Evolutionary conservation across 2,797 vertebrate species (phyloP).

Genomic region (Malurus splendens): DNA sequence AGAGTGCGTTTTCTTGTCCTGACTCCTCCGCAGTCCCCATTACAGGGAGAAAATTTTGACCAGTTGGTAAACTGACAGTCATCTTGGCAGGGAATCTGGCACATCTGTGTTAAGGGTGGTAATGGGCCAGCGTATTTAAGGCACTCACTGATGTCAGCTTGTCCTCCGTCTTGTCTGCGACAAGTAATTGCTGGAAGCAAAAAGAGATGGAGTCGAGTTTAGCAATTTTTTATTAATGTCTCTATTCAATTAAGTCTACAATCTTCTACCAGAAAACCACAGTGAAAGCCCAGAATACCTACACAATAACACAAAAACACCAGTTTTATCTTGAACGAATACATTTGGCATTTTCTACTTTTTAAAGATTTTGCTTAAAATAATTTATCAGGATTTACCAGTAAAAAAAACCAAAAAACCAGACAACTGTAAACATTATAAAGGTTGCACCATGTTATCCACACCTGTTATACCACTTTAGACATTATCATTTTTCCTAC

Average conservation of each 20-base stretch:
- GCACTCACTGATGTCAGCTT: constrained; percentile 85
- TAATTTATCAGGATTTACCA: background rate
- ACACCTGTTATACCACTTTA: background rate
- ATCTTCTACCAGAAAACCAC: background rate
- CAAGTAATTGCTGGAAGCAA: constrained; percentile 89
- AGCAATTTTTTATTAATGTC: background rate
- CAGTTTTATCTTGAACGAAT: background rate
- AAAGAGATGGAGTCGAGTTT: background rate
- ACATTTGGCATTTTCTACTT: background rate
- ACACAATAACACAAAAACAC: background rate
- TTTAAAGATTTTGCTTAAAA: background rate
- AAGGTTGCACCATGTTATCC: background rate
- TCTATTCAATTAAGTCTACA: background rate
- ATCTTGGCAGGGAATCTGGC: constrained; percentile 95
- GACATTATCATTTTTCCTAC: background rate
- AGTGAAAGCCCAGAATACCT: background rate
- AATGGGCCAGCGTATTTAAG: constrained; percentile 81
- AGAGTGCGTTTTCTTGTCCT: constrained; percentile 90
- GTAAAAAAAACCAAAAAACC: background rate
- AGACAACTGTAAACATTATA: background rate
- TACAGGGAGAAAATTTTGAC: constrained; percentile 97
- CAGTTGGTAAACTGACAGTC: constrained; percentile 96
- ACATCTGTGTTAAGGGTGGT: constrained; percentile 86
- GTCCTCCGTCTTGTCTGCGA: constrained; percentile 90
- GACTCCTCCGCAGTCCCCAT: constrained; percentile 90